Evolutionary conservation across 2,113 vertebrate genomes (phyloP).

Genomic region (Ceyx melanurus): DNA sequence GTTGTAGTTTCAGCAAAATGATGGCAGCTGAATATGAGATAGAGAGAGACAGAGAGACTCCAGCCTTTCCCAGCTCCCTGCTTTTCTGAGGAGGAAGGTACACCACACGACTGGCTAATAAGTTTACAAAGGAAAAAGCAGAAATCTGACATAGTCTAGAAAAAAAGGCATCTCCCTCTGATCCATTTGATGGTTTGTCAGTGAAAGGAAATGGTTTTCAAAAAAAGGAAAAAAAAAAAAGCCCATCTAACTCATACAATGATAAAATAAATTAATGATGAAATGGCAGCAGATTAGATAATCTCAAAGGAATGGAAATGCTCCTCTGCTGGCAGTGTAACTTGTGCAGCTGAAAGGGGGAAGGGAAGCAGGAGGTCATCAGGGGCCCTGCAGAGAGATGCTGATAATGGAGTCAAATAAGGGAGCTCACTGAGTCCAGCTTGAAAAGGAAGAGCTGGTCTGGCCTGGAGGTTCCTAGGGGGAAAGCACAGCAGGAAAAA

Average conservation of each 20-base stretch:
- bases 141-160: constrained; percentile 60
- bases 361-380: constrained; percentile 26
- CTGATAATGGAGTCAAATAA: background rate
- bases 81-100: constrained; percentile 49
- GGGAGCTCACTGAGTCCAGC: background rate
- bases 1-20: background rate
- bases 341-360: constrained; percentile 44
- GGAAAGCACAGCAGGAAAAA: background rate
- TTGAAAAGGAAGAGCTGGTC: background rate
- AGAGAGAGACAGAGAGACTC: constrained; percentile 45
- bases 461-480: background rate
- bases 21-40: constrained; percentile 24
- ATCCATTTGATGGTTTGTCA: constrained; percentile 59
- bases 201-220: constrained; percentile 66
- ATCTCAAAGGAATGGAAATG: constrained; percentile 77
- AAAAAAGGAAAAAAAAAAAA: constrained; percentile 12
- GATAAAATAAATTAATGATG: constrained; percentile 62
- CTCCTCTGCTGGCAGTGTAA: constrained; percentile 52
- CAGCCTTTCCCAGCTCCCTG: constrained; percentile 52
- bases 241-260: constrained; percentile 52
- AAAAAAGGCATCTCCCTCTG: constrained; percentile 55
- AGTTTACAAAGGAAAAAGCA: constrained; percentile 66
- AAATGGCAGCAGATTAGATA: constrained; percentile 73
- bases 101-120: constrained; percentile 55
- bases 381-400: constrained; percentile 8